Evolutionary conservation across 2,113 vertebrate species (phyloP), one percentile per base, ranked within the genome.

Genomic region (Brachyhypopomus gauderio): DNA sequence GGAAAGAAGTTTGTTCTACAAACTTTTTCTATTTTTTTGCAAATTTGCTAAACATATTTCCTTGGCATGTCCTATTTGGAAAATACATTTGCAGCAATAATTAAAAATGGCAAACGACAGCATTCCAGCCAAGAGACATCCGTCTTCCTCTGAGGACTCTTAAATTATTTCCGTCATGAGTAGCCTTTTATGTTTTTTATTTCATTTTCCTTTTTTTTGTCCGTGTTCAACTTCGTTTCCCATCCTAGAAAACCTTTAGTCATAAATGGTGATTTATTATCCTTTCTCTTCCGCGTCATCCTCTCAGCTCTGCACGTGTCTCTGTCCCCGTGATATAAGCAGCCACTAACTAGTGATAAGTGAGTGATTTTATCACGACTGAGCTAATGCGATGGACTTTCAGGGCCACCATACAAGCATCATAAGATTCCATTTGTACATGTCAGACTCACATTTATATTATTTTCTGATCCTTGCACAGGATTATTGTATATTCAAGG

Each of bases 221-320:
- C 41, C 5, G 60, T 72, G 30, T 41, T 64, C 70, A 76, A 75
- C 63, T 75, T 41, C 58, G 62, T 45, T 75, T 75, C 20, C 58
- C 60, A 81, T 69, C 52, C 41, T 48, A 58, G 62, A 23, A 22
- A 75, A 80, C 78, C 63, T 67, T 4, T 4, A 58, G 60, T 67
- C 45, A 66, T 81, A 12, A 8, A 60, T 1, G 34, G 72, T 81
- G 80, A 81, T 81, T 76, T 81, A 45, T 81, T 64, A 48, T 70
- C 34, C 17, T 62, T 81, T 70, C 14, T 20, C 16, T n/a, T 19
- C 6, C 16, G 17, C 1, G 64, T 36, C 12, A 3, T 52, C 12
- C 45, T 0, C 45, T 12, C 12, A 52, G 12, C n/a, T n/a, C n/a
- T n/a, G n/a, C n/a, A n/a, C n/a, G n/a, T n/a, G n/a, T n/a, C n/a